Base-by-base conservation (phyloP, 2,113 vertebrate species). In the Nothobranchius kuhntae region DNA sequence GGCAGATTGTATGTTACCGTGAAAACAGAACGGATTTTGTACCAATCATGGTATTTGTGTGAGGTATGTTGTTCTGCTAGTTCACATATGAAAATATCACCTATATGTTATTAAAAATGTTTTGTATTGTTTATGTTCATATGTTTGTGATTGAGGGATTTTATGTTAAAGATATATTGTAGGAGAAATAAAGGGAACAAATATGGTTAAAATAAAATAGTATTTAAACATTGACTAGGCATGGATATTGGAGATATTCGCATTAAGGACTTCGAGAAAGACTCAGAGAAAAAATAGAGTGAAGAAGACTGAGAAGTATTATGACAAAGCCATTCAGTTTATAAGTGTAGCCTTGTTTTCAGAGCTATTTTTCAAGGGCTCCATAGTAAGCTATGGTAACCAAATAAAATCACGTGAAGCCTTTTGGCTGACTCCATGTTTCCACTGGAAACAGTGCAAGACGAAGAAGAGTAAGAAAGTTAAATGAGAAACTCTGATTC, bases 371-470 rank as follows among this genome's bases (percentile, higher is more conserved):
- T 87, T 77, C 71, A 71, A 55, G 56, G 11, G 61, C 75, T 68
- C 73, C 84, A 72, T 88, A 87, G 81, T 88, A 84, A 88, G 82
- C 72, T 78, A 86, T 80, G 86, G 82, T 80, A 48, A 81, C 81
- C 77, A 88, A 89, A 87, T 75, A 75, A 82, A 89, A 89, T 87
- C 82, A 89, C 87, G 89, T 80, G 81, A 82, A 82, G 53, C 68
- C 53, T 56, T 61, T 76, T 85, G 78, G 36, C 81, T 84, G 77
- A 74, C 67, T 85, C 66, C 68, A 51, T 80, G 76, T 85, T 86
- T 88, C 76, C 83, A 87, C 69, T 81, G 75, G 69, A 60, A 82
- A 58, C 61, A 69, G 55, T 72, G 47, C 14, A 8, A 61, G 30
- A 65, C n/a, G 50, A 75, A 61, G 66, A 85, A 58, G 54, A 68